Evolutionary conservation across 2,113 vertebrate genomes (phyloP).

Genomic region (Erinaceus europaeus): DNA sequence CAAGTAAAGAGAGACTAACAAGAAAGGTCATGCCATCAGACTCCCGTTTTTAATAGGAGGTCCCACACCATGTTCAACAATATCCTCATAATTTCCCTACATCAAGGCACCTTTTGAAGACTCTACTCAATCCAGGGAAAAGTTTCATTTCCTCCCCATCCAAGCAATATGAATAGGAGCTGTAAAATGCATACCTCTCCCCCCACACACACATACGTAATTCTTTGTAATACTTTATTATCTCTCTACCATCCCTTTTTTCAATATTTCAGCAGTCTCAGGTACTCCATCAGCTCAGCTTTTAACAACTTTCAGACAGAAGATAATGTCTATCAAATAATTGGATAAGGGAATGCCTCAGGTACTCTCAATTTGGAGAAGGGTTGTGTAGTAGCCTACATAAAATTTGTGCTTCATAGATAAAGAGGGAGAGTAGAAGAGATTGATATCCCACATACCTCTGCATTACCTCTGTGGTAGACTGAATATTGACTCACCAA

Average conservation of each 20-base stretch:
- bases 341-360: neutral
- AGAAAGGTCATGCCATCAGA: too few relatives aligned
- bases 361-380: neutral
- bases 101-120: neutral
- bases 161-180: neutral
- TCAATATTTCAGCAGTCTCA: neutral
- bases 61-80: too few relatives aligned
- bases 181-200: neutral
- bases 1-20: too few relatives aligned
- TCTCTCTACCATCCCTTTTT: neutral
- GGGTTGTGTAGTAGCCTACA: rapidly evolving
- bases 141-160: neutral
- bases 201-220: neutral
- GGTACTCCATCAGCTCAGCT: neutral
- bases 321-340: neutral
- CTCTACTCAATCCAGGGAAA: neutral
- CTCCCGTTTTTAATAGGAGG: too few relatives aligned
- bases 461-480: neutral
- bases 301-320: neutral
- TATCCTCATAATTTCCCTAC: too few relatives aligned
- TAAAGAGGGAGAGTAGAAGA: neutral
- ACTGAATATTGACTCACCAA: neutral
- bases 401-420: neutral
- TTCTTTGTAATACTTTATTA: neutral
- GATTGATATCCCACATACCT: neutral